Conservation (phyloP, 2,113 vertebrate genomes). For the Stegostoma tigrinum region DNA sequence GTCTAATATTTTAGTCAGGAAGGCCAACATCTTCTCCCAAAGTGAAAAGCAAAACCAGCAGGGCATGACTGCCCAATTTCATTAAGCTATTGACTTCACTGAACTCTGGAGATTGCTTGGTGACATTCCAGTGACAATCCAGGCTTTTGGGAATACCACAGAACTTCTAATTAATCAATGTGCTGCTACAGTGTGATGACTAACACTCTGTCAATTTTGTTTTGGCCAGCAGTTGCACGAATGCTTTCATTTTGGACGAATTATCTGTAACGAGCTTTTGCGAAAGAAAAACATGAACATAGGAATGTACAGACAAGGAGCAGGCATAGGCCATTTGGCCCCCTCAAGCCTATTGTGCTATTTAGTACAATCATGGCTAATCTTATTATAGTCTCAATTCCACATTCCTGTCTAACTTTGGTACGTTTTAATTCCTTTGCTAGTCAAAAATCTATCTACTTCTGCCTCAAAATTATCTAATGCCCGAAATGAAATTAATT, state of each 20-base stretch:
- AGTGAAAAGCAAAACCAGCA: background rate
- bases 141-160: background rate
- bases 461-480: no score
- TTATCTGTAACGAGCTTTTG: background rate
- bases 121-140: background rate
- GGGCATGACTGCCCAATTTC: background rate
- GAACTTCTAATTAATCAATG: background rate
- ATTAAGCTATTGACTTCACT: background rate
- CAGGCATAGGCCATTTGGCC: no score
- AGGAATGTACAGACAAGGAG: no score
- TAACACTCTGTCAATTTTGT: background rate
- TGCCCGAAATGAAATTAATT: no score
- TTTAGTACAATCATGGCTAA: no score
- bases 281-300: background rate
- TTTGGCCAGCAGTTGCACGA: background rate
- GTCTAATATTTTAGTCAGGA: background rate
- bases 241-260: background rate
- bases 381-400: no score
- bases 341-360: no score
- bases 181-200: background rate
- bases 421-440: no score
- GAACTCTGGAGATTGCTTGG: background rate
- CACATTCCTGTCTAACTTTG: no score
- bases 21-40: background rate
- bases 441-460: no score